Conservation (phyloP, 2,888 invertebrate genomes). For the Cecidostiba fungosa region DNA sequence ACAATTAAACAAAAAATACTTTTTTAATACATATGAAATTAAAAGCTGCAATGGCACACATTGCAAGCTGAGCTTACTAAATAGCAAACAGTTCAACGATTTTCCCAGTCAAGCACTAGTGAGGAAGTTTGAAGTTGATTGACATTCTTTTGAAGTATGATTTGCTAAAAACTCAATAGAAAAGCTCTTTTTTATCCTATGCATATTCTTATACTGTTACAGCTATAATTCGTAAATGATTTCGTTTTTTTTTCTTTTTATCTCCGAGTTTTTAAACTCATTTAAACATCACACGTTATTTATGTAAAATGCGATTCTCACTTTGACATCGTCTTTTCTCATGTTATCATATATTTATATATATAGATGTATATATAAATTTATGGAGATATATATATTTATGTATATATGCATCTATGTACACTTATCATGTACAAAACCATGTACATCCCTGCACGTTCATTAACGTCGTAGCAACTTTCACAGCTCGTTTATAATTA, state of each 20-base stretch:
- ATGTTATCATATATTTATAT: slow-evolving; percentile 33
- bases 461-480: slow-evolving; percentile 53
- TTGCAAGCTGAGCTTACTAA: slow-evolving; percentile 40
- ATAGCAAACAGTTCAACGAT: slow-evolving; percentile 28
- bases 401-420: slow-evolving; percentile 59
- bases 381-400: slow-evolving; percentile 50
- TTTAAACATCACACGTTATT: slow-evolving; percentile 57
- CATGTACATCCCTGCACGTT: slow-evolving; percentile 52
- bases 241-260: slow-evolving; percentile 33
- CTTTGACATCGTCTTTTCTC: slow-evolving; percentile 55
- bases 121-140: slow-evolving; percentile 38
- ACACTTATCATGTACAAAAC: slow-evolving; percentile 61
- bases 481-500: slow-evolving; percentile 58
- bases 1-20: slow-evolving; percentile 54
- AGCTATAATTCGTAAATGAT: slow-evolving; percentile 51
- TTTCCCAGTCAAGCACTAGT: slow-evolving; percentile 30
- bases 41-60: slow-evolving; percentile 36
- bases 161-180: slow-evolving; percentile 52
- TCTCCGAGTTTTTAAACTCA: slow-evolving; percentile 30
- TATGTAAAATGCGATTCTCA: slow-evolving; percentile 63
- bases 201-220: slow-evolving; percentile 43
- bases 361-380: slow-evolving; percentile 52
- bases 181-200: slow-evolving; percentile 50
- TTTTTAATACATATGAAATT: slow-evolving; percentile 47
- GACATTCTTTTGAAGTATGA: slow-evolving; percentile 46